phyloP scores from a whole-genome alignment of 1,140 invertebrate genomes.

The Doryteuthis pealeii region DNA sequence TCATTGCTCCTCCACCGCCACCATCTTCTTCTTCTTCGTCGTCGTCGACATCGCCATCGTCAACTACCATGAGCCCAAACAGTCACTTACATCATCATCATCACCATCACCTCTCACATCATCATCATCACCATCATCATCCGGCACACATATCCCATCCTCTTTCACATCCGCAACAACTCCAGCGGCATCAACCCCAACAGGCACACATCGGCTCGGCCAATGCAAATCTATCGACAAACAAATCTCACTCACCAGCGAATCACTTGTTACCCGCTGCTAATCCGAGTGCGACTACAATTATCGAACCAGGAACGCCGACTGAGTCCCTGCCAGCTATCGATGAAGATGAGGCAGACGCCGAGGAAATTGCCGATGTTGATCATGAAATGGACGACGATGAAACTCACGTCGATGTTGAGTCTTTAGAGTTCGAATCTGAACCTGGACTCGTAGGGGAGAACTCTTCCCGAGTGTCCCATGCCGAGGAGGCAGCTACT shows the following conservation, averaged over 20 bases:
- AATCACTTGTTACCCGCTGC: neutral
- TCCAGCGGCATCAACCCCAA: too few relatives aligned
- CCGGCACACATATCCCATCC: too few relatives aligned
- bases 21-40: too few relatives aligned
- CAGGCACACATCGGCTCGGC: neutral
- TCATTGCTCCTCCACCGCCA: neutral
- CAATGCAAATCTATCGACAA: neutral
- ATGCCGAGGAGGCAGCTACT: neutral
- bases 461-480: neutral
- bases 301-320: neutral
- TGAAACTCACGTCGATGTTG: neutral
- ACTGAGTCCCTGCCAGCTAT: neutral
- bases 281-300: neutral
- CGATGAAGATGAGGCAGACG: neutral
- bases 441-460: neutral
- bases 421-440: conserved; percentile 1
- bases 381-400: neutral
- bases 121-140: too few relatives aligned
- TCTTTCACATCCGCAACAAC: too few relatives aligned
- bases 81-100: too few relatives aligned
- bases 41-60: too few relatives aligned
- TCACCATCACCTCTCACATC: too few relatives aligned
- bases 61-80: too few relatives aligned
- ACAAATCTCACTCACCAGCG: neutral
- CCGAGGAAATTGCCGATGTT: neutral